phyloP scores from a whole-genome alignment of 2,113 vertebrate species.

The Sprattus sprattus region DNA sequence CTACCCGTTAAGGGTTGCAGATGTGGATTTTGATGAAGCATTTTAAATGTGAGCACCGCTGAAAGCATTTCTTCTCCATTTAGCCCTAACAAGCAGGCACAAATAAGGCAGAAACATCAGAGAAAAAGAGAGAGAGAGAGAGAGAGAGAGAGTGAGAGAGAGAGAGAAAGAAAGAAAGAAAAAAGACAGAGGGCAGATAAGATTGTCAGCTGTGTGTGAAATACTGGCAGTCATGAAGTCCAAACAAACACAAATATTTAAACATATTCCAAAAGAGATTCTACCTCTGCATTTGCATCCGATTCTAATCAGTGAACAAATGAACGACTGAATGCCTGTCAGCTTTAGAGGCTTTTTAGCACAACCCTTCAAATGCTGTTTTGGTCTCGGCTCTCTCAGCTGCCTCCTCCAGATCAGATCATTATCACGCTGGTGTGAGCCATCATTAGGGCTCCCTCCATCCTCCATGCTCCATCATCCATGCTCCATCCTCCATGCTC shows the following conservation, averaged over 20 bases:
- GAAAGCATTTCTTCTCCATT: slow-evolving; percentile 44
- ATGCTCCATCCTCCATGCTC: slow-evolving; percentile 29
- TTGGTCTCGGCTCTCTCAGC: slow-evolving; percentile 50
- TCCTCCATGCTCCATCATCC: too few relatives aligned
- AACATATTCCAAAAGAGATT: background rate
- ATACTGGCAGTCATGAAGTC: background rate
- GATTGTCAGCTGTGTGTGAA: background rate
- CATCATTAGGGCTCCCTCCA: slow-evolving; percentile 43
- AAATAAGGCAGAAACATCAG: background rate
- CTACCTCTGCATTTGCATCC: background rate
- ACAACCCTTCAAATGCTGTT: slow-evolving; percentile 42
- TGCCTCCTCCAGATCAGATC: slow-evolving; percentile 48
- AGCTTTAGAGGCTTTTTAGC: slow-evolving; percentile 40
- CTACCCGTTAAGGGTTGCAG: slow-evolving; percentile 58
- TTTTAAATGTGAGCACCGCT: slow-evolving; percentile 53
- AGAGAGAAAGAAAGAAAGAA: background rate
- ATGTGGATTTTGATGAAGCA: slow-evolving; percentile 48
- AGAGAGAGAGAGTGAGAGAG: background rate
- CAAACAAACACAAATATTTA: background rate
- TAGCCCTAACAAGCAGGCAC: background rate
- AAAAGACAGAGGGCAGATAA: background rate
- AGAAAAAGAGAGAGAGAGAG: background rate
- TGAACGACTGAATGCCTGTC: background rate
- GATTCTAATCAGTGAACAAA: too few relatives aligned
- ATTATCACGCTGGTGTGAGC: slow-evolving; percentile 57